Conservation (phyloP, 2,888 invertebrate species). For the Polymixis lichenea region DNA sequence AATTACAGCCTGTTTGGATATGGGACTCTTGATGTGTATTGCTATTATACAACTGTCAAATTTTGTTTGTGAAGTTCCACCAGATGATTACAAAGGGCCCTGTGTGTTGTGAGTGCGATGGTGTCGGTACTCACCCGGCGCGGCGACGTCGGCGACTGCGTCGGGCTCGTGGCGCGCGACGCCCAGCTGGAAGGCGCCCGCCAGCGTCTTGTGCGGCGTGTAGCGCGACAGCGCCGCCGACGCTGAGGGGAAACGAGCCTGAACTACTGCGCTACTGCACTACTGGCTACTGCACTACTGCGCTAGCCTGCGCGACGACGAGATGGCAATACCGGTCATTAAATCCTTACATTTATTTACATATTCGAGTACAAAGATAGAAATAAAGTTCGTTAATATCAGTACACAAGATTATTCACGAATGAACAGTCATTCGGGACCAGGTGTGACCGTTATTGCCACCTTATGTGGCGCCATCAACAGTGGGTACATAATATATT, state of each 20-base stretch:
- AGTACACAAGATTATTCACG: background rate
- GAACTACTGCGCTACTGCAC: slow-evolving; percentile 21
- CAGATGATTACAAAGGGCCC: background rate
- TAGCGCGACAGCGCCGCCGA: slow-evolving; percentile 95
- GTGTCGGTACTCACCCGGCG: slow-evolving; percentile 19
- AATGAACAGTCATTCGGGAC: background rate
- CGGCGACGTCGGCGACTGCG: background rate
- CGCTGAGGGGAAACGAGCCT: slow-evolving; percentile 78
- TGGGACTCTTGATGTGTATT: background rate
- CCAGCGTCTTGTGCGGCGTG: slow-evolving; percentile 94
- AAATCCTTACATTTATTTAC: background rate
- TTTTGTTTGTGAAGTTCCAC: background rate
- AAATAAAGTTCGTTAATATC: slow-evolving; percentile 1
- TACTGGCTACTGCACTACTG: background rate
- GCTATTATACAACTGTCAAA: background rate
- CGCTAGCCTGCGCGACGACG: background rate
- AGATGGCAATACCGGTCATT: background rate
- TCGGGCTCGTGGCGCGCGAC: slow-evolving; percentile 90
- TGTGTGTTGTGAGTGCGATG: background rate
- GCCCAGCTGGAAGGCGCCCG: slow-evolving; percentile 94
- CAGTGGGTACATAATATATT: background rate
- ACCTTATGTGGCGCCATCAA: background rate
- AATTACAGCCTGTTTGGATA: background rate
- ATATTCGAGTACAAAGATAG: background rate
- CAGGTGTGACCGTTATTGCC: background rate